Evolutionary conservation across 2,113 vertebrate species (phyloP).

Genomic region (Climacteris rufus): DNA sequence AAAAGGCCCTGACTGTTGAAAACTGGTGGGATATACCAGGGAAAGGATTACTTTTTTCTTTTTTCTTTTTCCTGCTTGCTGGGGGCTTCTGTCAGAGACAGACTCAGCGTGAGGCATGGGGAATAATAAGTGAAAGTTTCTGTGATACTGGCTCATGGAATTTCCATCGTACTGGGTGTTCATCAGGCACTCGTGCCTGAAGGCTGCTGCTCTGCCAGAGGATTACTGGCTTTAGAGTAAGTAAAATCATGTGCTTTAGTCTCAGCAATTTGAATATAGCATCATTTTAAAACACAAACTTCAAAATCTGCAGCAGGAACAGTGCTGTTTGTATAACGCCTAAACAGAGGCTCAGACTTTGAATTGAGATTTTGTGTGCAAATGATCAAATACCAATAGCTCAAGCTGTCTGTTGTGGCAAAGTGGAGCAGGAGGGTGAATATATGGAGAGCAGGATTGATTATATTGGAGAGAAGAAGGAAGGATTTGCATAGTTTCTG

Average conservation of each 20-base stretch:
- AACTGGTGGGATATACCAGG: neutral
- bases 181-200: neutral
- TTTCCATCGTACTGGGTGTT: neutral
- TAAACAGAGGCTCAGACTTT: neutral
- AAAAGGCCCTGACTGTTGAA: neutral
- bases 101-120: neutral
- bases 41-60: neutral
- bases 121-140: neutral
- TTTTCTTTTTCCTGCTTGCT: neutral
- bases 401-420: neutral
- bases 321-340: neutral
- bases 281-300: neutral
- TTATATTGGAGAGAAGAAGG: neutral
- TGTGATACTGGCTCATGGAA: fast-evolving
- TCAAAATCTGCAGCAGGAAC: neutral
- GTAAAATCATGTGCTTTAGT: neutral
- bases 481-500: constrained; percentile 20
- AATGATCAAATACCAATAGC: neutral
- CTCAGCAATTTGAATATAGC: neutral
- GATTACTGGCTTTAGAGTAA: neutral
- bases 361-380: neutral
- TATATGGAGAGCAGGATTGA: neutral
- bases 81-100: neutral
- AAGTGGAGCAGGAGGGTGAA: neutral
- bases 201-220: neutral